Evolutionary conservation across 2,113 vertebrate species (phyloP).

Genomic region (Sterrhoptilus dennistouni): DNA sequence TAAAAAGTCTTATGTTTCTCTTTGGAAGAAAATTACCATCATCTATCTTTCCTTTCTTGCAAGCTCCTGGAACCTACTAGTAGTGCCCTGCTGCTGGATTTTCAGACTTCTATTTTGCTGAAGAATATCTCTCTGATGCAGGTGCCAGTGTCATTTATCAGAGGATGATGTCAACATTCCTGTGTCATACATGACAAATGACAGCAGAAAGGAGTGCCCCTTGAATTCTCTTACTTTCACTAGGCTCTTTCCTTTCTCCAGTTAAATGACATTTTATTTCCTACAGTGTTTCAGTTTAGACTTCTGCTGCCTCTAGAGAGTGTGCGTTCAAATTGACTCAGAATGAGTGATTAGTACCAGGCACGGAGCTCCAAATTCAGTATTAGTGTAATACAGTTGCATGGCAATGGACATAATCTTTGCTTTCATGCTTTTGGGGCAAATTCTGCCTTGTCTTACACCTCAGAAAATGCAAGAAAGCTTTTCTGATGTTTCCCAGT

Average conservation of each 20-base stretch:
- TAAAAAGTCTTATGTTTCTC: conserved; percentile 61
- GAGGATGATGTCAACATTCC: conserved; percentile 68
- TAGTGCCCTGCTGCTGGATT: conserved; percentile 65
- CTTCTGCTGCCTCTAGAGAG: conserved; percentile 27
- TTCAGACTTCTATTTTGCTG: conserved; percentile 44
- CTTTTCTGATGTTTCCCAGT: background rate
- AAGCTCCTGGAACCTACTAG: conserved; percentile 44
- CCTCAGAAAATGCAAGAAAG: background rate
- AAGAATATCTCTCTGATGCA: conserved; percentile 62
- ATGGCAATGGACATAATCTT: background rate
- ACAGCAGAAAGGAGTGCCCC: conserved; percentile 51
- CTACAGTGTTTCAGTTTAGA: conserved; percentile 34
- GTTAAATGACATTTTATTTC: conserved; percentile 51
- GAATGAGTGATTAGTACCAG: conserved; percentile 34
- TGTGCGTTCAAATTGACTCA: background rate
- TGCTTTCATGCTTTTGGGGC: background rate
- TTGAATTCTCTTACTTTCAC: conserved; percentile 38
- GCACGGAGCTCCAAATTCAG: background rate
- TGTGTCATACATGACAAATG: conserved; percentile 69
- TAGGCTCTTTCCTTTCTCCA: conserved; percentile 9
- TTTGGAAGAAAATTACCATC: conserved; percentile 64
- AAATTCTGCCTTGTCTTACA: background rate
- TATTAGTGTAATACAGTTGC: background rate
- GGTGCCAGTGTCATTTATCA: conserved; percentile 69
- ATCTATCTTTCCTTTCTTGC: conserved; percentile 64